Evolutionary conservation across 2,888 invertebrate species (phyloP), one percentile per base, ranked within the genome.

Genomic region (Agrochola litura): DNA sequence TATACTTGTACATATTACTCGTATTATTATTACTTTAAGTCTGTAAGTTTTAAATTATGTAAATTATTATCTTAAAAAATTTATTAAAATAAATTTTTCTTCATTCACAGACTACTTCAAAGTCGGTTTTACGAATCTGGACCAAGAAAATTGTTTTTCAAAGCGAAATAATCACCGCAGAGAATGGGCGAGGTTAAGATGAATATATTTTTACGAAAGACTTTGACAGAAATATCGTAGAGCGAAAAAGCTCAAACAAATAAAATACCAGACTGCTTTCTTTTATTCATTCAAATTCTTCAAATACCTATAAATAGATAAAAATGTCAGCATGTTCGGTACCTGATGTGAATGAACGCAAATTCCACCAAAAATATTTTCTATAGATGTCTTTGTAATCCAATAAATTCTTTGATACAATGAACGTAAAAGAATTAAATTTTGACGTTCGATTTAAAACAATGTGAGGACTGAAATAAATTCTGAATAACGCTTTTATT

Each of bases 301-400:
- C 22, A 63, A 69, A 73, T 82, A 37, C 60, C 43, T 52, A 56
- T 60, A 76, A 54, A 74, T 66, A 72, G 46, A 74, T 72, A 68
- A 61, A 76, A 63, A 73, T 25, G 16, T 52, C 49, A 76, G 46
- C 65, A 66, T 64, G 19, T 76, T 73, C 49, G 65, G 46, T 52
- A 37, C 9, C 54, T 52, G 37, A 64, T 73, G 67, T 76, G 79
- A 79, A 83, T 76, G 74, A 80, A 71, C 37, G 49, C 65, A 73
- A 73, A 79, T 82, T 87, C 49, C 58, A 73, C 68, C 54, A 73
- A 60, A 70, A 68, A 81, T 75, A 54, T 68, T 65, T 81, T 87
- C 71, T 70, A 82, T 73, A 74, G 60, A 77, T 65, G 10, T 77
- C 65, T 73, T 77, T 73, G 68, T 63, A 84, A 81, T 79, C 69